These are phyloP conservation scores for Perca schrenkii DNA, from an alignment of 2,113 vertebrate species.

Conservation along the genomic window DNA sequence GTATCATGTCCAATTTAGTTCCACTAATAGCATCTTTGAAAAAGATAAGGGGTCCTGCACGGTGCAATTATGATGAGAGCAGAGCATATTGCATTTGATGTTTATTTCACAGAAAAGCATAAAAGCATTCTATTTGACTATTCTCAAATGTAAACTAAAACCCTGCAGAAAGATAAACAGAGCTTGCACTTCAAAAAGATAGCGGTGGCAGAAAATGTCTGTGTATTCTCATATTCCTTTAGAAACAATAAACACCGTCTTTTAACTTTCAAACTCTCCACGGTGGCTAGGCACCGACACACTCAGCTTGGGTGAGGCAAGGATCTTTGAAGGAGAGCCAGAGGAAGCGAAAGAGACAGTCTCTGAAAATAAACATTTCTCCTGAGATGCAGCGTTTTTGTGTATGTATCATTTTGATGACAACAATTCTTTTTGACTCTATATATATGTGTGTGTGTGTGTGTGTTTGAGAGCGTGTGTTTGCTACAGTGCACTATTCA, in stretches of 20 bases:
- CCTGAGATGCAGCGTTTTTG: slow-evolving; percentile 68
- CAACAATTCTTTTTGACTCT: slow-evolving; percentile 55
- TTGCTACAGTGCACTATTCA: slow-evolving; percentile 38
- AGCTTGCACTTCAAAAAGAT: slow-evolving; percentile 74
- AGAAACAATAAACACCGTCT: slow-evolving; percentile 79
- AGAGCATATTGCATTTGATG: slow-evolving; percentile 45
- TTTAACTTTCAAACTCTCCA: slow-evolving; percentile 76
- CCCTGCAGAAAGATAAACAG: slow-evolving; percentile 74
- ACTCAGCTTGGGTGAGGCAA: slow-evolving; percentile 61
- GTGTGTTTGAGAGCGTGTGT: neutral
- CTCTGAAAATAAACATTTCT: slow-evolving; percentile 79
- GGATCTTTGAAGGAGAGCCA: slow-evolving; percentile 73
- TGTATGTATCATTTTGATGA: slow-evolving; percentile 68
- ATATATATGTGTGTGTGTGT: slow-evolving; percentile 11
- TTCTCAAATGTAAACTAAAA: slow-evolving; percentile 72
- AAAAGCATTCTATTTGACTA: slow-evolving; percentile 60
- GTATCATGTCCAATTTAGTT: slow-evolving; percentile 50
- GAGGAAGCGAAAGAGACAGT: slow-evolving; percentile 67
- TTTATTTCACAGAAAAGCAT: slow-evolving; percentile 57
- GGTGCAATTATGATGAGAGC: slow-evolving; percentile 55
- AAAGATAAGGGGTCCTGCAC: slow-evolving; percentile 33
- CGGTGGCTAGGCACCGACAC: slow-evolving; percentile 62
- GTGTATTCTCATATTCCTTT: slow-evolving; percentile 72
- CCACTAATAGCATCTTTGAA: slow-evolving; percentile 53
- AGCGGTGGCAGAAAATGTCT: slow-evolving; percentile 67